A percentile compares a stretch with the other conserved stretches of the same genome.
phyloP scores from a whole-genome alignment of 2,888 invertebrate species.

The Bruchidius siliquastri region DNA sequence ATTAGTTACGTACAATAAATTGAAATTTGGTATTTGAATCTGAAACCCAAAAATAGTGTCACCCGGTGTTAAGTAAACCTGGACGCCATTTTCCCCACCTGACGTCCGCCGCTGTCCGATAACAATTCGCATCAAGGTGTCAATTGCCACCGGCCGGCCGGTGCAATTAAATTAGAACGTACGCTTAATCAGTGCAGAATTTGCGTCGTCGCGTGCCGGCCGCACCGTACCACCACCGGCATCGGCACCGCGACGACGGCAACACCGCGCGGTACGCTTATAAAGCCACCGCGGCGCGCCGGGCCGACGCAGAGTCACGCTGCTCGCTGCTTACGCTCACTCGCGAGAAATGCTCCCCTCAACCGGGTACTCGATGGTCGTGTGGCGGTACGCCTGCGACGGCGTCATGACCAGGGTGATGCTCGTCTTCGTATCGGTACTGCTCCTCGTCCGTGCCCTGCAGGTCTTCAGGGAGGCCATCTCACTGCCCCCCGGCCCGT shows the following conservation, averaged over 20 bases:
- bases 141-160: neutral
- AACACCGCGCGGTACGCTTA: neutral
- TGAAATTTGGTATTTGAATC: no score
- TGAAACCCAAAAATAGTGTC: no score
- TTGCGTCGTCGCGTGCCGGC: neutral
- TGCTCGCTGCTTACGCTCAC: neutral
- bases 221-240: neutral
- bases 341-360: neutral
- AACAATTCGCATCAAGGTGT: neutral
- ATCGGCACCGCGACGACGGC: no score
- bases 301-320: neutral
- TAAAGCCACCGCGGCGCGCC: neutral
- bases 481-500: slow-evolving; percentile 79
- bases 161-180: neutral
- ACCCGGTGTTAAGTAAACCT: no score
- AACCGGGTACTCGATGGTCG: neutral
- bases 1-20: no score
- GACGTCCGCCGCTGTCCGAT: neutral
- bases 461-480: slow-evolving; percentile 41
- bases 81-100: no score
- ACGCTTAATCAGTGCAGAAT: neutral
- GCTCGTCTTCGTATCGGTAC: slow-evolving; percentile 52
- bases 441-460: slow-evolving; percentile 42
- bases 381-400: neutral
- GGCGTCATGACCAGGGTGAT: slow-evolving; percentile 28